These are phyloP conservation scores for Ara ararauna DNA, from an alignment of 2,797 vertebrate species.

Conservation along the genomic window DNA sequence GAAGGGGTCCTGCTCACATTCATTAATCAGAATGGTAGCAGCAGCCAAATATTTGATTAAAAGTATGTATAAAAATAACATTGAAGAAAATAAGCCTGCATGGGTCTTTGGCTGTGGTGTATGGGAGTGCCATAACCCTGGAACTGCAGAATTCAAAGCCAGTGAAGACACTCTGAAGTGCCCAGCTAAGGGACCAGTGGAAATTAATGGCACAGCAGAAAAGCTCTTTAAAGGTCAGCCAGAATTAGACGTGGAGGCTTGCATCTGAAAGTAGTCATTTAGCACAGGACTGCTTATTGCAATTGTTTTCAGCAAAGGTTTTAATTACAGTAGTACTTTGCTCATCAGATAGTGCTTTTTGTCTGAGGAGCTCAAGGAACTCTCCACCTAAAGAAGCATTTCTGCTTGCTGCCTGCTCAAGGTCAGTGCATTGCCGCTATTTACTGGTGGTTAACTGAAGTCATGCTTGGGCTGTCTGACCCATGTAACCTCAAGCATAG, in stretches of 20 bases:
- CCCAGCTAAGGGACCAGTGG: not conserved
- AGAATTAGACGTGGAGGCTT: not conserved
- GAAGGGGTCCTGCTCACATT: slow-evolving; percentile 12
- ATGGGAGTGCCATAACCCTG: not conserved
- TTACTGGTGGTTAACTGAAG: not conserved
- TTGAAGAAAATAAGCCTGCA: not conserved
- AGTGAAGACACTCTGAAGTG: not conserved
- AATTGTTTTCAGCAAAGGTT: not conserved
- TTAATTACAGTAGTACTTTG: not conserved
- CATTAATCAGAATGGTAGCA: slow-evolving; percentile 58
- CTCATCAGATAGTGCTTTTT: not conserved
- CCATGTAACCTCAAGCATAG: fast-evolving
- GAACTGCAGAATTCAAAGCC: fast-evolving
- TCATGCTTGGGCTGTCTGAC: fast-evolving
- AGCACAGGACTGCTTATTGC: not conserved
- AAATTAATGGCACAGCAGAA: slow-evolving; percentile 5
- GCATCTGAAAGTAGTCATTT: not conserved
- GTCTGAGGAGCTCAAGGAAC: not conserved
- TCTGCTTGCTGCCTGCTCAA: fast-evolving
- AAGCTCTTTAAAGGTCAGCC: not conserved
- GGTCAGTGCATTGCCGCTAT: fast-evolving
- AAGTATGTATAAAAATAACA: slow-evolving; percentile 39
- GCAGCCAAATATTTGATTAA: slow-evolving; percentile 61
- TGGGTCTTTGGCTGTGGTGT: not conserved
- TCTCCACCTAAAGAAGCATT: not conserved